These are phyloP conservation scores for Urosaurus nigricauda DNA, from an alignment of 2,797 vertebrate genomes.

Conservation along the genomic window DNA sequence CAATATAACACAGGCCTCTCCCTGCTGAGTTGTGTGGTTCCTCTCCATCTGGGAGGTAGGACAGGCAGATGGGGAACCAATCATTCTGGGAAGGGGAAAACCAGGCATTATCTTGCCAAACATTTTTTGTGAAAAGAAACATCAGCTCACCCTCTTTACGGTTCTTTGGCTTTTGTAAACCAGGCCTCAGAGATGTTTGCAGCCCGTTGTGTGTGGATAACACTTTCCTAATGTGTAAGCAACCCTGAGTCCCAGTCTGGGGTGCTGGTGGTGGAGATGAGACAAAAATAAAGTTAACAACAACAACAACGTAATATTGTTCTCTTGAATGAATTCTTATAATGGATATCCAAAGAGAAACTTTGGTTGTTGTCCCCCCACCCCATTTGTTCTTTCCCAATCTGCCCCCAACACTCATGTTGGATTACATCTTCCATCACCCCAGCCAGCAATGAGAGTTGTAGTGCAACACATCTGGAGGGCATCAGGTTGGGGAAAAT, in stretches of 20 bases:
- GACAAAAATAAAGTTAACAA: no score
- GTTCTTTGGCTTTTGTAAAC: background rate
- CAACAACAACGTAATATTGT: no score
- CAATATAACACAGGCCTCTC: constrained; percentile 62
- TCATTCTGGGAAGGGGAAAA: constrained; percentile 27
- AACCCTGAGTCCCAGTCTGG: no score
- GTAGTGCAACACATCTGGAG: background rate
- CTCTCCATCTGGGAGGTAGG: constrained; percentile 55
- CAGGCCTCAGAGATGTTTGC: background rate
- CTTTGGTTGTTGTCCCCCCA: background rate
- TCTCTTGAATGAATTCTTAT: accelerated
- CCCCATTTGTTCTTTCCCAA: background rate
- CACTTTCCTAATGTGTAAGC: background rate
- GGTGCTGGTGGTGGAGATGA: no score
- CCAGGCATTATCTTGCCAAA: constrained; percentile 8
- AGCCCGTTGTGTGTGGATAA: background rate
- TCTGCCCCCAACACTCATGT: background rate
- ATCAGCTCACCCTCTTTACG: background rate
- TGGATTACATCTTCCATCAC: background rate
- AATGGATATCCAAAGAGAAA: accelerated
- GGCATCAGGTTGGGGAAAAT: background rate
- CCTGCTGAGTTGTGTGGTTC: constrained; percentile 56
- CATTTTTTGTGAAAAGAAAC: background rate
- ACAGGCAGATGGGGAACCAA: constrained; percentile 58
- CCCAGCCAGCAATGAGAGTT: background rate